phyloP scores from a whole-genome alignment of 2,888 invertebrate genomes.

The Rhaphigaster nebulosa region DNA sequence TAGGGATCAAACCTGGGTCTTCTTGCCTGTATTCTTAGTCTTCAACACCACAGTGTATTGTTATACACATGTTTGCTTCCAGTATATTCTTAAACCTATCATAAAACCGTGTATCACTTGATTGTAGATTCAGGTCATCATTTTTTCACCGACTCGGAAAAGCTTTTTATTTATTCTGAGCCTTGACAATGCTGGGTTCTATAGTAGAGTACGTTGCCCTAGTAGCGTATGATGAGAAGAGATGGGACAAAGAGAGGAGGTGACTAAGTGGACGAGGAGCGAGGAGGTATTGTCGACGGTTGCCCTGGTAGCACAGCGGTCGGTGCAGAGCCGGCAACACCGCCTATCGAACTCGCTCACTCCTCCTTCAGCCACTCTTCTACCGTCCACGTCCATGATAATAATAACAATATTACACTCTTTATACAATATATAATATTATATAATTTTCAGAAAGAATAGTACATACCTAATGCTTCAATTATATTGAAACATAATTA shows the following conservation, averaged over 20 bases:
- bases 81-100: too few species aligned
- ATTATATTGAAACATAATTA: too few species aligned
- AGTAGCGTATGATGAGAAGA: neutral
- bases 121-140: neutral
- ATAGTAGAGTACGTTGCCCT: neutral
- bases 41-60: too few species aligned
- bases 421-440: neutral
- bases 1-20: too few species aligned
- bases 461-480: too few species aligned
- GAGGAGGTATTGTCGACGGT: conserved; percentile 48
- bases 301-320: conserved; percentile 26
- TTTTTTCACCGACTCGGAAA: neutral
- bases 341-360: conserved; percentile 32
- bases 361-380: conserved; percentile 30
- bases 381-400: neutral
- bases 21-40: too few species aligned
- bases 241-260: neutral
- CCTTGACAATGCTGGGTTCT: neutral
- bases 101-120: neutral
- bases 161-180: neutral
- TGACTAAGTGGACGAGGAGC: neutral
- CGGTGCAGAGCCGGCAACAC: conserved; percentile 21
- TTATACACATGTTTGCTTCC: too few species aligned
- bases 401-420: neutral
- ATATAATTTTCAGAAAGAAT: neutral